These are phyloP conservation scores for Percina caprodes DNA, from an alignment of 2,113 vertebrate genomes.

Conservation along the genomic window DNA sequence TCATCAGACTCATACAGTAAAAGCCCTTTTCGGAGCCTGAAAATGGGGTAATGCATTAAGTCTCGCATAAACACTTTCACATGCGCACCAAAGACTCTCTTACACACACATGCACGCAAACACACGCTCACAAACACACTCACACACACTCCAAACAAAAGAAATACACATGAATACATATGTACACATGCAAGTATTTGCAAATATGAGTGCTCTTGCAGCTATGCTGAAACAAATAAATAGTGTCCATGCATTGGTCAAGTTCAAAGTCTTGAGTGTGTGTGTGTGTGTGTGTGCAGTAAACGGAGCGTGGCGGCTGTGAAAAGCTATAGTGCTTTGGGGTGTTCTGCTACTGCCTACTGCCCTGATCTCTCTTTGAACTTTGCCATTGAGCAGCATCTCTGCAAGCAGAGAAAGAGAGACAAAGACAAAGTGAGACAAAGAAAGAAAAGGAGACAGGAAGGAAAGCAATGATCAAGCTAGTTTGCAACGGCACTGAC, in stretches of 20 bases:
- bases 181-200: constrained; percentile 2
- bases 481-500: constrained; percentile 41
- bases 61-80: constrained; percentile 39
- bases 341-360: constrained; percentile 51
- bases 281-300: neutral
- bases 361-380: constrained; percentile 52
- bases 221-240: constrained; percentile 17
- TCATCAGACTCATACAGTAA: constrained; percentile 18
- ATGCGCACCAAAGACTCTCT: neutral
- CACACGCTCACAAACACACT: neutral
- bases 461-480: constrained; percentile 15
- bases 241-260: constrained; percentile 12
- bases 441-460: constrained; percentile 17
- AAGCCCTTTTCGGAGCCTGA: constrained; percentile 25
- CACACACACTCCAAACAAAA: neutral
- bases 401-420: constrained; percentile 11
- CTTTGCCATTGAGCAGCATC: constrained; percentile 51
- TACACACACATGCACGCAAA: neutral
- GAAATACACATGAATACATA: neutral
- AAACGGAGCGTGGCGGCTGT: constrained; percentile 38
- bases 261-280: constrained; percentile 20
- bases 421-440: constrained; percentile 32
- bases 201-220: neutral
- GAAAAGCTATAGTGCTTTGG: constrained; percentile 40
- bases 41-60: constrained; percentile 5